Evolutionary conservation across 2,113 vertebrate species (phyloP).

Genomic region (Hymenochirus boettgeri): DNA sequence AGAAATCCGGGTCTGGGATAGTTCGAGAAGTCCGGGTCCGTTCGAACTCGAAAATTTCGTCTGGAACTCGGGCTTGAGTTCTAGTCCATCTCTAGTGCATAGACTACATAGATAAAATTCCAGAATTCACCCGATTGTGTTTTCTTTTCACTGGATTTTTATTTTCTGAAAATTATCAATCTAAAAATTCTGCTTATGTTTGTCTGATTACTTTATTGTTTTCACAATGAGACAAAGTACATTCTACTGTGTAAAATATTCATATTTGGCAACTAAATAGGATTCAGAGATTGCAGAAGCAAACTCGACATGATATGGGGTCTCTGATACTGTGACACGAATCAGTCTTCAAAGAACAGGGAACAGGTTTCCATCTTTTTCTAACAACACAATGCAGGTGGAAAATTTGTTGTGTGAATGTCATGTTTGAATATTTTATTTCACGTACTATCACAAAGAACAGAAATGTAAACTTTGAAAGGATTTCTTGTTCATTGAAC

Average conservation of each 20-base stretch:
- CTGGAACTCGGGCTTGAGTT: too few species aligned
- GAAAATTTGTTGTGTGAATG: conserved; percentile 14
- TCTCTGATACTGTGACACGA: not conserved
- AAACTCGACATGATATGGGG: conserved; percentile 2
- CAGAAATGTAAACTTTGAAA: conserved; percentile 3
- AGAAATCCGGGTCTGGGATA: too few species aligned
- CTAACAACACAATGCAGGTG: conserved; percentile 1
- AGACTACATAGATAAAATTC: too few species aligned
- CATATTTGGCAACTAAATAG: conserved; percentile 3
- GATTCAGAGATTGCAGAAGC: conserved; percentile 2
- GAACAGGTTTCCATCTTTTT: not conserved
- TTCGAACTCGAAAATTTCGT: too few species aligned
- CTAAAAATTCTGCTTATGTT: too few species aligned
- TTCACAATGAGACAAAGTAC: not conserved
- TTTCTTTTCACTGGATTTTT: too few species aligned
- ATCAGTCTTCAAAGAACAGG: conserved; percentile 7
- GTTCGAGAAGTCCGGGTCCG: too few species aligned
- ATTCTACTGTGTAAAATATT: not conserved
- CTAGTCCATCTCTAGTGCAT: too few species aligned
- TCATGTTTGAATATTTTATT: conserved; percentile 10
- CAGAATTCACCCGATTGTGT: too few species aligned
- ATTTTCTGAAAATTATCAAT: too few species aligned
- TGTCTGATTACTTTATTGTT: too few species aligned
- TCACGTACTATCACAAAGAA: not conserved
- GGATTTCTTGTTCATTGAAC: conserved; percentile 13